Percentiles rank a stretch among this genome's conserved stretches.
Evolutionary conservation across 2,797 vertebrate genomes (phyloP).

Genomic region (Aphelocoma californica): DNA sequence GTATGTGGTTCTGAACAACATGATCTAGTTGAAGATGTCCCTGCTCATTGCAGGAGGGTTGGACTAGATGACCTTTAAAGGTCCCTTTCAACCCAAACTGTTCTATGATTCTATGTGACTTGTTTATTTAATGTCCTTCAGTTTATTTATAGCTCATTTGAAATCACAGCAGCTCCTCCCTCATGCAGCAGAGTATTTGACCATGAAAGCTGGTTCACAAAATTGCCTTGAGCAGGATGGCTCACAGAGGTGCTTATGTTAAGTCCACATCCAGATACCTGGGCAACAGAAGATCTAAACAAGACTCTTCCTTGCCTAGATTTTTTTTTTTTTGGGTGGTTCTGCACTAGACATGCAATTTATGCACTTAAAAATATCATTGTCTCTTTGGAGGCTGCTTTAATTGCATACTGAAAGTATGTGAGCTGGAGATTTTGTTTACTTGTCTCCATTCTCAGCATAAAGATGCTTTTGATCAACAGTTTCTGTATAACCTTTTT

Average conservation of each 20-base stretch:
- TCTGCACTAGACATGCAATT: not conserved
- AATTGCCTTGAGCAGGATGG: not conserved
- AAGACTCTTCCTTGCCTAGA: not conserved
- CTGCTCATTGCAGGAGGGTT: not conserved
- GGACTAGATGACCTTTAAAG: not conserved
- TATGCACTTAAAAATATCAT: not conserved
- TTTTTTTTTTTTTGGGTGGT: not conserved
- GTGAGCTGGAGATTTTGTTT: not conserved
- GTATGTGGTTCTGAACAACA: not conserved
- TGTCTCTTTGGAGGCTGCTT: not conserved
- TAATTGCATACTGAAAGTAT: not conserved
- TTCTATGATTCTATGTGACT: not conserved
- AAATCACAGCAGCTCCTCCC: constrained; percentile 27
- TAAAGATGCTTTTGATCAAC: not conserved
- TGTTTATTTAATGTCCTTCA: constrained; percentile 29
- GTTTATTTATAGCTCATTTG: constrained; percentile 64
- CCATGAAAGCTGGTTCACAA: constrained; percentile 7
- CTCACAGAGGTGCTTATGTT: not conserved
- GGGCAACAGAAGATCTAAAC: not conserved
- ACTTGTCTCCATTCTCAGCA: not conserved
- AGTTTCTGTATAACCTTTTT: not conserved
- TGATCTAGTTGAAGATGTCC: not conserved
- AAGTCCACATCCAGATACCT: not conserved
- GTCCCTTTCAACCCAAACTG: not conserved
- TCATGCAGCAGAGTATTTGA: constrained; percentile 36